Evolutionary conservation across 1,140 invertebrate genomes (phyloP).

Genomic region (Zaprionus davidi): DNA sequence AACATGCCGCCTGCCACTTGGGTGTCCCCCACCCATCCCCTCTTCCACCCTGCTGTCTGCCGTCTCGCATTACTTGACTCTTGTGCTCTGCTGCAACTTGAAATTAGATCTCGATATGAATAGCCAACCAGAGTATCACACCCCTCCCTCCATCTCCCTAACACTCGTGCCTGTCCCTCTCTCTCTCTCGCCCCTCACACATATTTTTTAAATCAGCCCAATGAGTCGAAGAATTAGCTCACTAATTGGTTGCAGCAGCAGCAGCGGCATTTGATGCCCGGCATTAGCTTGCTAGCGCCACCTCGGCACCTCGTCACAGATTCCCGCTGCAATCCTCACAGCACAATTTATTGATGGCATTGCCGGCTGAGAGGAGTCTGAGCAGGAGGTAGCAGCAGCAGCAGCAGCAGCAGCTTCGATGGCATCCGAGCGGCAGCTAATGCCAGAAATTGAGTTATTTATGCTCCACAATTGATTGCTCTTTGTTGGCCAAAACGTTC

Average conservation of each 20-base stretch:
- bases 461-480: constrained; percentile 77
- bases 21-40: constrained; percentile 25
- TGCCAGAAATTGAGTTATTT: constrained; percentile 75
- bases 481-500: constrained; percentile 68
- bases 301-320: background rate
- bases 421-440: constrained; percentile 1
- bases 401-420: background rate
- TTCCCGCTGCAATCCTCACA: background rate
- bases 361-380: background rate
- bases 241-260: constrained; percentile 59
- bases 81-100: constrained; percentile 35
- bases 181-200: background rate
- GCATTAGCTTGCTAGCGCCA: background rate
- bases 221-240: constrained; percentile 48
- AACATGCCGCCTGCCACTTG: constrained; percentile 54
- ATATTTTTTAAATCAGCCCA: constrained; percentile 40
- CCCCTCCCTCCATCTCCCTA: background rate
- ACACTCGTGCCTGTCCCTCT: background rate
- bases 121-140: background rate
- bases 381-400: too few species aligned
- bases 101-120: constrained; percentile 49
- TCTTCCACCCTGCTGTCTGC: constrained; percentile 1
- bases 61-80: constrained; percentile 42
- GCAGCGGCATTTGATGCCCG: background rate
- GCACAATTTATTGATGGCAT: constrained; percentile 35